Evolutionary conservation across 2,113 vertebrate genomes (phyloP).

Genomic region (Pungitius pungitius): DNA sequence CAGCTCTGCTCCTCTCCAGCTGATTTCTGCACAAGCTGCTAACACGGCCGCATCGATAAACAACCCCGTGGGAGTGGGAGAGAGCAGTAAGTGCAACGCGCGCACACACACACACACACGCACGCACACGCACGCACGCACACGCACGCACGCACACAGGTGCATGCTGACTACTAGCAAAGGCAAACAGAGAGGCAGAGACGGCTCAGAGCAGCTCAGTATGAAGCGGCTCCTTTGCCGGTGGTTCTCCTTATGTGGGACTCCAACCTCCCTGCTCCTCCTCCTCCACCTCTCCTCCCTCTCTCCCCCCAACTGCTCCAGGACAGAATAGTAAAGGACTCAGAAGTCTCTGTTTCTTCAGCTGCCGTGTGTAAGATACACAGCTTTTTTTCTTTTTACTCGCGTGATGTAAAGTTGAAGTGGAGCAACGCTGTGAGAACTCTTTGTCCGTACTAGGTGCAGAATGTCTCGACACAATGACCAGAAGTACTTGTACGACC

Average conservation of each 20-base stretch:
- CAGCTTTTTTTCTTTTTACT: constrained; percentile 5
- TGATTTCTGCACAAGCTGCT: constrained; percentile 51
- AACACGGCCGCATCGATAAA: constrained; percentile 63
- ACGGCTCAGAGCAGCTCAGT: constrained; percentile 61
- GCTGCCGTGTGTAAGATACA: constrained; percentile 3
- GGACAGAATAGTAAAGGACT: constrained; percentile 57
- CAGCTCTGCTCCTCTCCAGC: constrained; percentile 57
- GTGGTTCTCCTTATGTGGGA: constrained; percentile 70
- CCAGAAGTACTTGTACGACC: neutral
- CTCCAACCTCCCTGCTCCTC: constrained; percentile 71
- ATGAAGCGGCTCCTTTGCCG: constrained; percentile 67
- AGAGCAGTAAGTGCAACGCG: constrained; percentile 29
- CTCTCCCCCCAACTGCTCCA: constrained; percentile 56
- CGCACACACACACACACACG: too few species aligned
- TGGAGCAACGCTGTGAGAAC: neutral
- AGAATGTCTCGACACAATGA: constrained; percentile 5
- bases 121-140: neutral
- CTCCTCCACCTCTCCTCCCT: constrained; percentile 59
- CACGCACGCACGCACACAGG: constrained; percentile 56
- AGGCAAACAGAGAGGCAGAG: constrained; percentile 59
- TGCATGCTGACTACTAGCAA: constrained; percentile 59
- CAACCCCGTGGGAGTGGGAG: constrained; percentile 49
- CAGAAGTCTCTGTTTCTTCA: constrained; percentile 41
- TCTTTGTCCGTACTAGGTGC: neutral
- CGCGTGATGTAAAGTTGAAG: neutral